Evolutionary conservation across 1,140 invertebrate genomes (phyloP), one percentile per base, ranked within the genome.

Genomic region (Bicyclus anynana): DNA sequence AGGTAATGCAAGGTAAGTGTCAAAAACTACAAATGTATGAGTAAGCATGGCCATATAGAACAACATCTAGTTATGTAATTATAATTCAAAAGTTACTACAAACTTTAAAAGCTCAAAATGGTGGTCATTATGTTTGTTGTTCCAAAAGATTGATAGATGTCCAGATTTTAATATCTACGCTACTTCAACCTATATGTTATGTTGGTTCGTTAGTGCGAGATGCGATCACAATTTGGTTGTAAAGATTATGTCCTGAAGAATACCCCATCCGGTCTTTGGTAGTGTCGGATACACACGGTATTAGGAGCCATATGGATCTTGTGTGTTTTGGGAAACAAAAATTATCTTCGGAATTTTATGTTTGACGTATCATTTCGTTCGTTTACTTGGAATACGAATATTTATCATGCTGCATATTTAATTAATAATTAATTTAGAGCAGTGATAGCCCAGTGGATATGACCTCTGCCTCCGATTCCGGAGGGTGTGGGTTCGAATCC

Each of bases 241-340:
- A 82, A 87, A 84, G 79, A 84, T 84, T 87, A 87, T 87, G 81
- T 85, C 62, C 74, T 75, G 78, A 82, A 84, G 84, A 87, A 85
- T 78, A 66, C 65, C 72, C 53, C 82, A 87, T 87, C 84, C 84
- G 84, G 84, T 87, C 72, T 82, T 82, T 78, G 77, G 66, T 62
- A 33, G 47, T 17, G 38, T 27, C 54, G 13, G 67, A 2, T 62
- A 51, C 59, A 83, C 76, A 73, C 54, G 79, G 58, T 49, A 65
- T 67, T 44, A 16, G 18, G 21, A n/a, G 21, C 23, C 21, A 52
- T 21, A 40, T 37, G 33, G 13, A 59, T 66, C 65, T 68, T 61
- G 56, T 62, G 17, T 42, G 60, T 55, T 29, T 40, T n/a, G 2
- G n/a, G 29, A 33, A 3, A 1, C n/a, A 4, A 12, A n/a, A 3